Base-by-base conservation (phyloP, 2,888 invertebrate species). In the Scaptomyza caliginosa region DNA sequence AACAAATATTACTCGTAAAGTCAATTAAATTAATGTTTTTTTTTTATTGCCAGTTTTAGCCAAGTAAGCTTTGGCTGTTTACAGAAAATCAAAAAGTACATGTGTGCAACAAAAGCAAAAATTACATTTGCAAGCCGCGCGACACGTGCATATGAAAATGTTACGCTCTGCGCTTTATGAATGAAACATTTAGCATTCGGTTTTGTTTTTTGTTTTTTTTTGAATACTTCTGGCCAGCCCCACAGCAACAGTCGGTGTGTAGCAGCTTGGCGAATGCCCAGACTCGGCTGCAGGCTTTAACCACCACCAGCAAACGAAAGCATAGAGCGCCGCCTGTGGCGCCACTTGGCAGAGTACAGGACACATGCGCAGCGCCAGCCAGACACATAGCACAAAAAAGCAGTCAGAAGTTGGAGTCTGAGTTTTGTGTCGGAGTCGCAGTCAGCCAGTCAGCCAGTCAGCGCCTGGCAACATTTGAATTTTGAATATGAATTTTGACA, bases 401-500 rank as follows among this genome's bases (percentile, higher is more conserved):
- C 26, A 34, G 32, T 32, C 3, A 16, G 32, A 7, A 16, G 8
- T 3, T 16, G 34, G 26, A 30, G 52, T 38, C 48, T 39, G 30
- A 36, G 49, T 34, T 43, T 43, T 32, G n/a, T 16, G 55, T 16
- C 46, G 28, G 32, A 45, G 46, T 63, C 42, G 38, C n/a, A 45
- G 62, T 52, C 40, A 16, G n/a, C n/a, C n/a, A n/a, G n/a, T n/a
- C n/a, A n/a, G n/a, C n/a, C n/a, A n/a, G n/a, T n/a, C 16, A 55
- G 55, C 54, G 72, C 54, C 60, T 50, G 77, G 82, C 77, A 67
- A 48, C 78, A 68, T 83, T 84, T 83, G 85, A 85, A 78, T 83
- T 85, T 85, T 76, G 83, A 84, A 84, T 85, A 83, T 85, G 79
- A 85, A 79, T 85, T 84, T 86, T 85, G 84, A 85, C 84, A 85